These are phyloP conservation scores for Myotis yumanensis DNA, from an alignment of 2,113 vertebrate species.

Conservation along the genomic window DNA sequence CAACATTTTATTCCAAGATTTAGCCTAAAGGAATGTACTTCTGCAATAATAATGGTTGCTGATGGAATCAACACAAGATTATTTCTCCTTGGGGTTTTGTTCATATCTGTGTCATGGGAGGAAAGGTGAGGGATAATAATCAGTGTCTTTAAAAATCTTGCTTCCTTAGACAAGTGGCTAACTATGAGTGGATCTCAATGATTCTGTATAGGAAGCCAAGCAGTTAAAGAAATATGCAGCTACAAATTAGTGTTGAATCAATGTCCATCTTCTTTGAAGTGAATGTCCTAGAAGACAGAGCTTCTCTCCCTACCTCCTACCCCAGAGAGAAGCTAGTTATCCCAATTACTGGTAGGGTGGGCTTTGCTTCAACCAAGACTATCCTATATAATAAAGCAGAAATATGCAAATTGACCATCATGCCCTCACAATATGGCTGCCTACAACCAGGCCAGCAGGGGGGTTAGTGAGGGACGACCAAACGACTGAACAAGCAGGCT, in stretches of 20 bases:
- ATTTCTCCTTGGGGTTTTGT: not conserved
- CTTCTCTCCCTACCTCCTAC: not conserved
- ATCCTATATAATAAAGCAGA: too few species aligned
- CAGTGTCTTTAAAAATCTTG: not conserved
- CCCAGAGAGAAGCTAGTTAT: not conserved
- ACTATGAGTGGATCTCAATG: not conserved
- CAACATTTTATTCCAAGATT: not conserved
- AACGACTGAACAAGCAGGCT: too few species aligned
- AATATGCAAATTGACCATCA: too few species aligned
- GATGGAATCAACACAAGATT: not conserved
- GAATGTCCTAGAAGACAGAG: not conserved
- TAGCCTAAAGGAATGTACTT: not conserved
- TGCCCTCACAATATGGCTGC: too few species aligned
- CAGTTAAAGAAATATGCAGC: not conserved
- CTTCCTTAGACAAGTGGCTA: conserved; percentile 4
- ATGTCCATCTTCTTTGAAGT: not conserved
- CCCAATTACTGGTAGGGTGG: too few species aligned
- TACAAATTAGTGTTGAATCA: not conserved
- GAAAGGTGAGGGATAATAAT: not conserved
- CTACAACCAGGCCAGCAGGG: too few species aligned
- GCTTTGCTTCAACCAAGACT: not conserved
- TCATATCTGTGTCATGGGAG: not conserved
- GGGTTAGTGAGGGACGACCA: too few species aligned
- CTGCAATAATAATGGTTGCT: not conserved
- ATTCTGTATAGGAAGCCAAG: not conserved